Evolutionary conservation across 2,113 vertebrate genomes (phyloP).

Genomic region (Lampris incognitus): DNA sequence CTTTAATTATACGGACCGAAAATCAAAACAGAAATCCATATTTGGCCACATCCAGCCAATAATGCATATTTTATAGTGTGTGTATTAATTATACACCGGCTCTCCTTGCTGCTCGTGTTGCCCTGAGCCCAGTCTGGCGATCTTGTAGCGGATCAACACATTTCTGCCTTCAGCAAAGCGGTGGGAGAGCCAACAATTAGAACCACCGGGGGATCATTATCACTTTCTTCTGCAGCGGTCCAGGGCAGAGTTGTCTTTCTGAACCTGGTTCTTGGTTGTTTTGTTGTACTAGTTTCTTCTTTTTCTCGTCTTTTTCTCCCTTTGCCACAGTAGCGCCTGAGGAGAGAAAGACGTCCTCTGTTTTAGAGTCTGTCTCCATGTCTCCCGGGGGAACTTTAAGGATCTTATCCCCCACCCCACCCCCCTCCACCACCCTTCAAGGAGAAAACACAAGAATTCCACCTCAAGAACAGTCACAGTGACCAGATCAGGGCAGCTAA

Average conservation of each 20-base stretch:
- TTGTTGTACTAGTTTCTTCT: conserved; percentile 26
- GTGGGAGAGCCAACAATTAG: conserved; percentile 54
- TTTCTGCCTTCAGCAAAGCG: conserved; percentile 58
- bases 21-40: conserved; percentile 75
- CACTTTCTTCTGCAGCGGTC: conserved; percentile 33
- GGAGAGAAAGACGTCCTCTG: conserved; percentile 14
- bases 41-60: conserved; percentile 60
- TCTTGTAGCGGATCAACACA: conserved; percentile 66
- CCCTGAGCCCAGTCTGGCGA: conserved; percentile 52
- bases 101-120: conserved; percentile 54
- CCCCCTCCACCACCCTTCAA: conserved; percentile 12
- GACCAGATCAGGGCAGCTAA: conserved; percentile 20
- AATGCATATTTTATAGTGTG: conserved; percentile 74
- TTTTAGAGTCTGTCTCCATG: conserved; percentile 15
- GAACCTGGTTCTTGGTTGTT: conserved; percentile 1
- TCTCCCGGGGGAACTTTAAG: not conserved
- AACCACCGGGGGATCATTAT: conserved; percentile 57
- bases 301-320: conserved; percentile 1
- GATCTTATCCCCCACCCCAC: no score
- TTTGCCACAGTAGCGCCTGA: conserved; percentile 12
- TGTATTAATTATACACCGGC: conserved; percentile 76
- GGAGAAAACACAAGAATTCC: conserved; percentile 24
- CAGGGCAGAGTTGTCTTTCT: conserved; percentile 21
- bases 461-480: conserved; percentile 14
- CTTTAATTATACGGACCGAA: conserved; percentile 65